These are phyloP conservation scores for Lacerta viridis DNA, from an alignment of 2,797 vertebrate genomes.

Conservation along the genomic window DNA sequence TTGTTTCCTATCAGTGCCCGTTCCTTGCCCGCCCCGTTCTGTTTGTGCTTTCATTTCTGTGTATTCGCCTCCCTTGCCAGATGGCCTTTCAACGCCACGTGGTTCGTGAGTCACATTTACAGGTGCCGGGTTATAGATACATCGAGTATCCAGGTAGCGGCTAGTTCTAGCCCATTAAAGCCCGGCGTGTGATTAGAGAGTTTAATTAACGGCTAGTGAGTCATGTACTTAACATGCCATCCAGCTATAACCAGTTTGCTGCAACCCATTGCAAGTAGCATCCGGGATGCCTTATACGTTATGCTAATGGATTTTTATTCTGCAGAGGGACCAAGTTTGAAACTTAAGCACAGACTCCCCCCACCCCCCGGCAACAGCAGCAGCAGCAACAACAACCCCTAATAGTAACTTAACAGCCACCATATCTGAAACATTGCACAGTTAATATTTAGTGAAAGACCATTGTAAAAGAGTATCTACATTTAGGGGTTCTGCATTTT, in stretches of 20 bases:
- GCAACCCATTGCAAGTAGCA: conserved; percentile 42
- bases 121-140: conserved; percentile 36
- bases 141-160: conserved; percentile 54
- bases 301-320: conserved; percentile 50
- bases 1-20: conserved; percentile 16
- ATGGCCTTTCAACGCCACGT: conserved; percentile 19
- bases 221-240: conserved; percentile 31
- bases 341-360: neutral
- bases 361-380: too few species aligned
- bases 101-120: conserved; percentile 45
- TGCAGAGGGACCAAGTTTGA: conserved; percentile 29
- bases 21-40: neutral
- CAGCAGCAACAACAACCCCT: too few species aligned
- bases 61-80: conserved; percentile 48
- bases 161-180: conserved; percentile 46
- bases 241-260: conserved; percentile 47
- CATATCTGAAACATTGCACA: neutral
- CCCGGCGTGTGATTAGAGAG: conserved; percentile 48
- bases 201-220: conserved; percentile 61
- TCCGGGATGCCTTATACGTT: conserved; percentile 16
- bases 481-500: neutral
- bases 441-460: conserved; percentile 24
- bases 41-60: conserved; percentile 24
- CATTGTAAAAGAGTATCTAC: neutral
- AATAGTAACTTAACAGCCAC: conserved; percentile 6